These are phyloP conservation scores for Drosophila ohnishii DNA, from an alignment of 1,140 invertebrate species.

Conservation along the genomic window DNA sequence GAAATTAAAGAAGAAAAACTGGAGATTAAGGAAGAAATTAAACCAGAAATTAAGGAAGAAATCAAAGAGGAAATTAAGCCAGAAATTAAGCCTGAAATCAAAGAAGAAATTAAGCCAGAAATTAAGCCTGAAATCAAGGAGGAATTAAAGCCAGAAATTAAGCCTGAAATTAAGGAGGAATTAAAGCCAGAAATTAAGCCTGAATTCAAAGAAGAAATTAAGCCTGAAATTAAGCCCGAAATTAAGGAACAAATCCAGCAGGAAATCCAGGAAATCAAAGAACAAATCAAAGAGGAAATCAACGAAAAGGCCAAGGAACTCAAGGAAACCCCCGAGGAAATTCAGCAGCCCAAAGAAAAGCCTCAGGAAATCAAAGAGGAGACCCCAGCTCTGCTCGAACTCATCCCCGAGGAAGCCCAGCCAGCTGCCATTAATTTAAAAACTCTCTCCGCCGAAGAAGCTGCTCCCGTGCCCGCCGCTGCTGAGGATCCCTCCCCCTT, in stretches of 20 bases:
- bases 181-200: background rate
- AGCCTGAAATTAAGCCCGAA: background rate
- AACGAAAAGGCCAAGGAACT: slow-evolving; percentile 17
- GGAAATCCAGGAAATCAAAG: slow-evolving; percentile 1
- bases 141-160: slow-evolving; percentile 1
- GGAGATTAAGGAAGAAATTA: slow-evolving; percentile 3
- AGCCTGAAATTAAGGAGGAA: background rate
- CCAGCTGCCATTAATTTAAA: slow-evolving; percentile 29
- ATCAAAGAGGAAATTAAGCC: slow-evolving; percentile 2
- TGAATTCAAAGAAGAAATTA: slow-evolving; percentile 1
- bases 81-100: background rate
- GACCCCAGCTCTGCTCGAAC: background rate
- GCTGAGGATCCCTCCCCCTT: slow-evolving; percentile 3
- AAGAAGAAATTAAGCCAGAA: background rate
- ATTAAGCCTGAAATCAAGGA: background rate
- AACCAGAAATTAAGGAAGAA: background rate
- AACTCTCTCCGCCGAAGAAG: slow-evolving; percentile 34
- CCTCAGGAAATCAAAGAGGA: slow-evolving; percentile 10
- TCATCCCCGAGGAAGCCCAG: slow-evolving; percentile 11
- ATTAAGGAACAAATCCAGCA: slow-evolving; percentile 3
- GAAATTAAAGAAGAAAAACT: slow-evolving; percentile 3
- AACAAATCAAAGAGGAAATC: slow-evolving; percentile 15
- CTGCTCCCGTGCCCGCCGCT: background rate
- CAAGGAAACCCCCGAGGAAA: slow-evolving; percentile 4
- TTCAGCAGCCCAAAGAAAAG: slow-evolving; percentile 1